These are phyloP conservation scores for Puntigrus tetrazona DNA, from an alignment of 2,113 vertebrate species.

Conservation along the genomic window DNA sequence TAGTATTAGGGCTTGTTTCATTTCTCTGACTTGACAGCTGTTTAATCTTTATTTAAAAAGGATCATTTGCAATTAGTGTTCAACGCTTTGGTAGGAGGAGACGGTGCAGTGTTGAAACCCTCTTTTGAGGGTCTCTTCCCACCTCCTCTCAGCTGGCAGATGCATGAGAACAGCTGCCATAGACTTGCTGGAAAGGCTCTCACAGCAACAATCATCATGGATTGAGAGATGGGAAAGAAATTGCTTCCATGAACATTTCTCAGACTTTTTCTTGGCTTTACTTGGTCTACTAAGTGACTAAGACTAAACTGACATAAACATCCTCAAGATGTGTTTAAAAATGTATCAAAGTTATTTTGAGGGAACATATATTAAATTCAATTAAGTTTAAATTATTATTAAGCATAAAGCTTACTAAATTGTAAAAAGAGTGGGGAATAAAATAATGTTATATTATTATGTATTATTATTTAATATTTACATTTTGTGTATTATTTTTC, in stretches of 20 bases:
- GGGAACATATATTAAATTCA: neutral
- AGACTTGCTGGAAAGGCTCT: neutral
- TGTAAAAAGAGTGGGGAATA: no score
- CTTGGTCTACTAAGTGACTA: neutral
- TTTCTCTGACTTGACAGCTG: slow-evolving; percentile 18
- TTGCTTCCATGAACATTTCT: neutral
- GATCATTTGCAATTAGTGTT: slow-evolving; percentile 42
- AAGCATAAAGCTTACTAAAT: no score
- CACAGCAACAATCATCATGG: neutral
- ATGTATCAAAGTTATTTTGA: neutral
- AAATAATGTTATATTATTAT: no score
- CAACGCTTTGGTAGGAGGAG: slow-evolving; percentile 29
- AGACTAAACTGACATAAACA: neutral
- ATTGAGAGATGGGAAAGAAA: neutral
- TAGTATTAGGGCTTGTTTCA: neutral
- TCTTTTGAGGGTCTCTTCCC: slow-evolving; percentile 4
- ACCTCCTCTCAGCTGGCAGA: neutral
- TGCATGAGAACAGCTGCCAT: slow-evolving; percentile 7
- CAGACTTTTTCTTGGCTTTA: neutral
- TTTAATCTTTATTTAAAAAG: slow-evolving; percentile 33
- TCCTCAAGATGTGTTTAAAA: neutral
- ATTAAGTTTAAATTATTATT: no score
- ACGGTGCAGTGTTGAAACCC: slow-evolving; percentile 7
- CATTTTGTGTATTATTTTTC: no score
- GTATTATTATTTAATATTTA: no score